A percentile compares a stretch with the other conserved stretches of the same genome.
Evolutionary conservation across 2,888 invertebrate genomes (phyloP).

Genomic region (Odontomyia ornata): DNA sequence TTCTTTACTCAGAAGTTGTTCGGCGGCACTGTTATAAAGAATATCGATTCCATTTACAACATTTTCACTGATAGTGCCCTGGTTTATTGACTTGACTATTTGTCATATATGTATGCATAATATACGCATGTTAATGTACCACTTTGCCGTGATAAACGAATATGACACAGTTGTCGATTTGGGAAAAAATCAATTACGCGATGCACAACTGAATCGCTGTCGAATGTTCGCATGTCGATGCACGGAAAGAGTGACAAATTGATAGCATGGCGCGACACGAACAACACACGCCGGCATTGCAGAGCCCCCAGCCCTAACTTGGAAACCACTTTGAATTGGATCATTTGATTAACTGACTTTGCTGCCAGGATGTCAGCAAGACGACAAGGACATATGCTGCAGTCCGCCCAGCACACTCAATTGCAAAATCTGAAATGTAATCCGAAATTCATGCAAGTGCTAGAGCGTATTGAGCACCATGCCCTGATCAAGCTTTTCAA

Average conservation of each 20-base stretch:
- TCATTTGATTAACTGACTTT: constrained; percentile 42
- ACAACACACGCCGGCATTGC: constrained; percentile 1
- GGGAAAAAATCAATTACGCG: constrained; percentile 39
- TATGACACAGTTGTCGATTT: constrained; percentile 40
- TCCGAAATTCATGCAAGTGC: constrained; percentile 21
- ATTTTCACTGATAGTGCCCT: no score
- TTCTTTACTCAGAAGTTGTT: no score
- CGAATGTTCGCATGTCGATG: constrained; percentile 30
- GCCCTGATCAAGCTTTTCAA: not conserved
- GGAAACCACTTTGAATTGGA: constrained; percentile 22
- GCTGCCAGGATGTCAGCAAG: constrained; percentile 22
- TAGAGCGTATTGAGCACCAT: not conserved
- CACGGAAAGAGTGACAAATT: constrained; percentile 32
- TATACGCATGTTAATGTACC: not conserved
- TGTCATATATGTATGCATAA: no score
- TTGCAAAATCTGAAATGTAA: constrained; percentile 39
- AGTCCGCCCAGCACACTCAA: constrained; percentile 20
- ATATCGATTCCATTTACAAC: no score
- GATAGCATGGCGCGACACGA: constrained; percentile 26
- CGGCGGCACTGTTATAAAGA: no score
- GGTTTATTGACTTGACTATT: no score
- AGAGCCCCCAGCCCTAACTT: not conserved
- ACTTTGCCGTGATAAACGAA: constrained; percentile 18
- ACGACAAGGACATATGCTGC: constrained; percentile 25
- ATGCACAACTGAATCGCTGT: constrained; percentile 31